Conservation (phyloP, 1,140 invertebrate species). For the Aleiodes sp. region DNA sequence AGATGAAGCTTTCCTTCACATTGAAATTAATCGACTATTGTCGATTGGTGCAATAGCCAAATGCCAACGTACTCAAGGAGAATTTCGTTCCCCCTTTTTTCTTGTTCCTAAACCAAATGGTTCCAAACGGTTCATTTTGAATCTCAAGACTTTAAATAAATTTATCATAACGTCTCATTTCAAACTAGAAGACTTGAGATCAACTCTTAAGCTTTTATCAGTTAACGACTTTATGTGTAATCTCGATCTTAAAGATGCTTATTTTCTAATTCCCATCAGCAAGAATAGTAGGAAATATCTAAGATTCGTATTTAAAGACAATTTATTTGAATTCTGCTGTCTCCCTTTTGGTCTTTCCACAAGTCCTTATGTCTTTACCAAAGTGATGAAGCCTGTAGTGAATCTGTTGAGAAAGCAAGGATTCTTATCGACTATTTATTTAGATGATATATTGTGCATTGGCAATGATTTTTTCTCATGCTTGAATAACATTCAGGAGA, state of each 20-base stretch:
- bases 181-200: constrained; percentile 1
- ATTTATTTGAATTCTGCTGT: background rate
- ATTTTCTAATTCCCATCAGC: background rate
- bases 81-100: background rate
- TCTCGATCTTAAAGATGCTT: constrained; percentile 14
- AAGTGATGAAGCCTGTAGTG: background rate
- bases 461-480: background rate
- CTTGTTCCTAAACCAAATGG: background rate
- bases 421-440: background rate
- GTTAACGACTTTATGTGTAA: background rate
- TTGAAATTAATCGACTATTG: background rate
- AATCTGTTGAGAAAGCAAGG: background rate
- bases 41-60: background rate
- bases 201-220: background rate
- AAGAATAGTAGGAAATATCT: background rate
- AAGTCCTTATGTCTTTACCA: background rate
- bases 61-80: background rate
- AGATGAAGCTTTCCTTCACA: too few relatives aligned
- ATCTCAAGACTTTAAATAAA: constrained; percentile 4
- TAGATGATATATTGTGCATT: background rate
- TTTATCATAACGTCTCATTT: background rate
- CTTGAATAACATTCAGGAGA: background rate
- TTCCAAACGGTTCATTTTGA: constrained; percentile 1
- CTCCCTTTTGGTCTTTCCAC: background rate
- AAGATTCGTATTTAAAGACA: background rate